phyloP scores from a whole-genome alignment of 2,888 invertebrate species.

The Euzophera pinguis region DNA sequence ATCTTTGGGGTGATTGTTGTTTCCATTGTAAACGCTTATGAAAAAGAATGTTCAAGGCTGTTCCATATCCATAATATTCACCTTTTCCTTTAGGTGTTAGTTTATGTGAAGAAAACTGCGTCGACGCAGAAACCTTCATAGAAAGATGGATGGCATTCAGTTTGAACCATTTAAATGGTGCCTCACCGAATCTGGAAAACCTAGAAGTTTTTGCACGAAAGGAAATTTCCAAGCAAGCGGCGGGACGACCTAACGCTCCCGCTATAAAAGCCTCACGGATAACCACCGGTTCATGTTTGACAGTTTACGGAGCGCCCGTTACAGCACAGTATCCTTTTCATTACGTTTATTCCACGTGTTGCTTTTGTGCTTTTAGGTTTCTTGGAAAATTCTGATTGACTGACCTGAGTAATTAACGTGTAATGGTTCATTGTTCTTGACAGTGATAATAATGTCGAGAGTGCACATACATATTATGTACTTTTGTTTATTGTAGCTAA shows the following conservation, averaged over 20 bases:
- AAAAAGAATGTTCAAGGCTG: constrained; percentile 74
- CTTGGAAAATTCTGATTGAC: constrained; percentile 8
- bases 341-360: constrained; percentile 51
- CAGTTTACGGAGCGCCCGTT: constrained; percentile 56
- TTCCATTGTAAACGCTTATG: constrained; percentile 26
- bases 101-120: constrained; percentile 81
- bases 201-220: constrained; percentile 83
- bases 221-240: constrained; percentile 78
- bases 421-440: constrained; percentile 9
- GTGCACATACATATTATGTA: neutral
- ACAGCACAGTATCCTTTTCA: constrained; percentile 69
- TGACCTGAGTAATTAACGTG: constrained; percentile 1
- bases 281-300: constrained; percentile 60
- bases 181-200: constrained; percentile 79
- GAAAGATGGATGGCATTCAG: constrained; percentile 90
- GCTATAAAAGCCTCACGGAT: constrained; percentile 52
- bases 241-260: constrained; percentile 49
- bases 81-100: constrained; percentile 73
- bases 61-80: constrained; percentile 4
- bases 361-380: constrained; percentile 20
- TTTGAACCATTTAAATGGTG: constrained; percentile 81
- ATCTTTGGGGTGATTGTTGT: constrained; percentile 14
- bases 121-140: constrained; percentile 84
- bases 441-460: constrained; percentile 5
- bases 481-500: neutral